Evolutionary conservation across 2,797 vertebrate genomes (phyloP).

Genomic region (Channallabes apus): DNA sequence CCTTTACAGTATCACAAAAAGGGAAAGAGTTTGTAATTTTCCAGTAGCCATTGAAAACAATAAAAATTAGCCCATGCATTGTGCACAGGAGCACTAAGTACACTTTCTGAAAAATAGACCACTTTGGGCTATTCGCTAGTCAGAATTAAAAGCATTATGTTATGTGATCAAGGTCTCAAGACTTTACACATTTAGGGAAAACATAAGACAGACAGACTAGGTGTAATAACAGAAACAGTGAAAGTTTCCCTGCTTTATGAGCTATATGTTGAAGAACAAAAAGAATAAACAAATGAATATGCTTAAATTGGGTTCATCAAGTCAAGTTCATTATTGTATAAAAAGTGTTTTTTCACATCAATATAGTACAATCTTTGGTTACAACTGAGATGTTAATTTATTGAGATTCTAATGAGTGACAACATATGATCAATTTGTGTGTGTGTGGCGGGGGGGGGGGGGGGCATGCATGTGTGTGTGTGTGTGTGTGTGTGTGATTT

Average conservation of each 20-base stretch:
- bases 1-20: conserved; percentile 17
- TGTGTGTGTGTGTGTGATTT: background rate
- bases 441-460: too few relatives aligned
- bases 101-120: conserved; percentile 42
- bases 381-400: background rate
- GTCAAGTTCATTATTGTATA: background rate
- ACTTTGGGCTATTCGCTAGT: conserved; percentile 23
- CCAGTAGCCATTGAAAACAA: conserved; percentile 47
- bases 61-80: conserved; percentile 53
- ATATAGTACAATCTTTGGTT: background rate
- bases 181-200: background rate
- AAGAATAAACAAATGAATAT: background rate
- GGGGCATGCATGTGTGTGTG: background rate
- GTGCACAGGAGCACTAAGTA: conserved; percentile 47
- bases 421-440: background rate
- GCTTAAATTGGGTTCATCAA: background rate
- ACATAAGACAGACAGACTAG: background rate
- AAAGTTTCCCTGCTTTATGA: background rate
- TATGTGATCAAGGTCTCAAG: background rate
- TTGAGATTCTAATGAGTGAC: background rate
- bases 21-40: conserved; percentile 56
- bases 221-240: background rate
- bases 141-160: background rate
- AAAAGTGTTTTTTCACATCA: background rate
- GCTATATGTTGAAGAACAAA: background rate